Conservation (phyloP, 2,888 invertebrate species). For the Alloplasta piceator region DNA sequence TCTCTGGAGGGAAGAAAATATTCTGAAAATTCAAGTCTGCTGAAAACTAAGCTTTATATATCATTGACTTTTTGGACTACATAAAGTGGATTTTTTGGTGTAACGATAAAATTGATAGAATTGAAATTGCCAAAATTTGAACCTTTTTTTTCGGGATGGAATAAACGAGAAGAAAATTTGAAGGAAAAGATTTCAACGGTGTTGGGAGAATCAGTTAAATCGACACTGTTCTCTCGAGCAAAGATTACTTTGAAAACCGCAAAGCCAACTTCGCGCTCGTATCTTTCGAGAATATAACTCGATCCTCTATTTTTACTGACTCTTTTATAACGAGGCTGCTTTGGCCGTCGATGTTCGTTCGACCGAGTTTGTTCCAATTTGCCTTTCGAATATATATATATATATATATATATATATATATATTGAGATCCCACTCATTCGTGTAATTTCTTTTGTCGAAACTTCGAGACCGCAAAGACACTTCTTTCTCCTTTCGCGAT, state of each 20-base stretch:
- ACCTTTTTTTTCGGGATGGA: no score
- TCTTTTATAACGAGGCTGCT: conserved; percentile 70
- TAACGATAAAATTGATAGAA: no score
- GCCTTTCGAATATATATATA: conserved; percentile 56
- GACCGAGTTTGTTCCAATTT: conserved; percentile 74
- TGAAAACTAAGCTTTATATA: no score
- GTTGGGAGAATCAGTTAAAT: not conserved
- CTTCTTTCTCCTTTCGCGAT: not conserved
- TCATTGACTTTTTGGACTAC: no score
- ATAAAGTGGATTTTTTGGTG: no score
- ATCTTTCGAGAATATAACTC: not conserved
- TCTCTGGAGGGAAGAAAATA: no score
- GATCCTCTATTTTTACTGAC: conserved; percentile 23
- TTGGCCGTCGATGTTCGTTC: conserved; percentile 69
- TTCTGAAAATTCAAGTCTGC: no score
- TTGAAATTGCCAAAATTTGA: no score
- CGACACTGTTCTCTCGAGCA: not conserved
- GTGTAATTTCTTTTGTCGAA: no score
- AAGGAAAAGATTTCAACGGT: no score
- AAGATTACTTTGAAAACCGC: conserved; percentile 48
- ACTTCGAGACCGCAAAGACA: not conserved
- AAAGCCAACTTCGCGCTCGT: conserved; percentile 48
- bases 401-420: conserved; percentile 4
- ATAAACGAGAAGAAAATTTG: no score
- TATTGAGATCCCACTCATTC: not conserved